Evolutionary conservation across 1,140 invertebrate species (phyloP), one percentile per base, ranked within the genome.

Genomic region (Rhagoletis zephyria): DNA sequence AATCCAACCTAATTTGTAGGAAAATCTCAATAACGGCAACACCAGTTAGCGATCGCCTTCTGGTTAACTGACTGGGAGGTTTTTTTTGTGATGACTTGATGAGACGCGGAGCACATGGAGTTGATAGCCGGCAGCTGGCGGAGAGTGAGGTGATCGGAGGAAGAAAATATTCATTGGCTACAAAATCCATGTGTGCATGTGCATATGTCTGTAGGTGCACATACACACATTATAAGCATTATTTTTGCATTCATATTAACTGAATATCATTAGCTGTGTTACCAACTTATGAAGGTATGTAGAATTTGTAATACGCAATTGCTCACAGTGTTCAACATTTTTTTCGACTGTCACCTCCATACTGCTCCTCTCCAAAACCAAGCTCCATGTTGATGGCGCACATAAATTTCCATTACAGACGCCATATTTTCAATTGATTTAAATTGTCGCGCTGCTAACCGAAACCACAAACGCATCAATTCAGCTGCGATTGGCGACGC

Each of bases 391-490:
- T 12, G 16, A 7, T 14, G 16, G 12, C 61, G 16, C 16, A 51
- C 59, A 86, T 86, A 92, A 92, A 92, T 91, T 92, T 91, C 90
- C 90, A 91, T 91, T 92, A 90, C 92, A 90, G 90, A 89, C 89
- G 89, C 89, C 89, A 90, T 90, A 90, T 89, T 89, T 90, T 88
- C 89, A 91, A 92, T 92, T 92, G 91, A 92, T 92, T 92, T 92
- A 92, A 92, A 91, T 90, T 88, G 89, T 14, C 12, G 88, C 87
- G 87, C 85, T 88, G 87, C 67, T 67, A 87, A 91, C 91, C 90
- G 61, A 12, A 63, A n/a, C 61, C 61, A 88, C 91, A 89, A 86
- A 87, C 60, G 70, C 56, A 85, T 63, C 87, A 61, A 87, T 81
- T 42, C 30, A 65, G 65, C 74, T 0, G 5, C 5, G 5, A 56